These are phyloP conservation scores for Chiloscyllium plagiosum DNA, from an alignment of 2,113 vertebrate genomes.

Conservation along the genomic window DNA sequence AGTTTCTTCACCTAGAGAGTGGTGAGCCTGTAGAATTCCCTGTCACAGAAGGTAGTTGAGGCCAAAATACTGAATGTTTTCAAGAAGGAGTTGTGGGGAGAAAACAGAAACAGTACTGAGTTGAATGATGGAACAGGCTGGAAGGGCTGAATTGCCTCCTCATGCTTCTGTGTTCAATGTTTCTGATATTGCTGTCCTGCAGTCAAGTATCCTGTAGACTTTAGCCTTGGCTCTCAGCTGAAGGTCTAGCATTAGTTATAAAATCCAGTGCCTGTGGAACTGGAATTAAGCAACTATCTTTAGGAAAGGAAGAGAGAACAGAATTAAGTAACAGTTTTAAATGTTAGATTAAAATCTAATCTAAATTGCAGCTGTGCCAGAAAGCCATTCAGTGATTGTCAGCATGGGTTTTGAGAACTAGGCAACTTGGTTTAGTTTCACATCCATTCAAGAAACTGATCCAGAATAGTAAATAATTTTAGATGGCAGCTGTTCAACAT, in stretches of 20 bases:
- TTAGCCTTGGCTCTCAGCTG: neutral
- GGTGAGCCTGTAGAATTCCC: too few species aligned
- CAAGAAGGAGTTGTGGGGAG: too few species aligned
- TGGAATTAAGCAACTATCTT: neutral
- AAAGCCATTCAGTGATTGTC: neutral
- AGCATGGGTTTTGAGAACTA: neutral
- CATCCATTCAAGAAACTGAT: neutral
- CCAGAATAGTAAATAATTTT: neutral
- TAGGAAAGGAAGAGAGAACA: neutral
- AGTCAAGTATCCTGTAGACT: neutral
- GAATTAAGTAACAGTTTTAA: neutral
- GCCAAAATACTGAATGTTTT: too few species aligned
- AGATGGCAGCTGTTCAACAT: neutral
- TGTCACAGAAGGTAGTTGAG: too few species aligned
- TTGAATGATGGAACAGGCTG: too few species aligned
- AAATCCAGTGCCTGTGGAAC: neutral
- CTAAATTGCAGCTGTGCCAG: neutral
- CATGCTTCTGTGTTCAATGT: too few species aligned
- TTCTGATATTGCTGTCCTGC: neutral
- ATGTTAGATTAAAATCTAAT: neutral
- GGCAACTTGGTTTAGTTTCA: neutral
- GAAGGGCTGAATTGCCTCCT: too few species aligned
- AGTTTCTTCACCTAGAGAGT: too few species aligned
- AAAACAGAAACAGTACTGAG: too few species aligned
- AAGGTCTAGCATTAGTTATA: neutral